Evolutionary conservation across 2,888 invertebrate species (phyloP), one percentile per base, ranked within the genome.

Genomic region (Ochropacha duplaris): DNA sequence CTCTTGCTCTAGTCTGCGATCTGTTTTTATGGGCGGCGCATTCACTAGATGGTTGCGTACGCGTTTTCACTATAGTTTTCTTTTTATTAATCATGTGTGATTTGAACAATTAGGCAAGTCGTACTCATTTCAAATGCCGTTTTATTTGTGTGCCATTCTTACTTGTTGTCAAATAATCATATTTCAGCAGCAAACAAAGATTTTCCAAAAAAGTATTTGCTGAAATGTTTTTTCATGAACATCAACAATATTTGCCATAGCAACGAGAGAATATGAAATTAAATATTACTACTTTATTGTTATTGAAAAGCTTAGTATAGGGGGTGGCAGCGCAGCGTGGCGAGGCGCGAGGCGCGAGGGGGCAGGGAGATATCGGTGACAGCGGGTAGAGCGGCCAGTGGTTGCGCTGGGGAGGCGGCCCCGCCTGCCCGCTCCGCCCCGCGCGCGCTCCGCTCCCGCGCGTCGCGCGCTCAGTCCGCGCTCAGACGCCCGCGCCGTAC

Each of bases 391-490:
- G 79, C 83, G 81, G 78, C 83, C 78, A 88, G 85, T 88, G 88
- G 87, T 73, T 79, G 87, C 69, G 70, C 69, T 75, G 79, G 86
- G 83, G 79, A 76, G 82, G 76, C 76, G 74, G 72, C 69, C 64
- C 71, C 66, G 67, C 73, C 68, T 61, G 50, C 60, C 59, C 71
- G 78, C 77, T 67, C 74, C 78, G 76, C 77, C 79, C 74, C 74
- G 72, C 78, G 78, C 81, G 73, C 80, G 66, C 69, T 71, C 59
- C 78, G 74, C 82, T 70, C 76, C 76, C 79, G 79, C 83, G 79
- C 84, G 83, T 76, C 79, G 79, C 83, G 79, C 84, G 83, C 77
- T 88, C 88, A 89, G 90, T 88, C 83, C 88, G 88, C 85, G 89
- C 81, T 80, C 83, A 81, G 80, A 84, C 85, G 84, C 83, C 86